Percentiles rank a stretch among this genome's conserved stretches.
Evolutionary conservation across 2,113 vertebrate genomes (phyloP).

Genomic region (Apus apus): DNA sequence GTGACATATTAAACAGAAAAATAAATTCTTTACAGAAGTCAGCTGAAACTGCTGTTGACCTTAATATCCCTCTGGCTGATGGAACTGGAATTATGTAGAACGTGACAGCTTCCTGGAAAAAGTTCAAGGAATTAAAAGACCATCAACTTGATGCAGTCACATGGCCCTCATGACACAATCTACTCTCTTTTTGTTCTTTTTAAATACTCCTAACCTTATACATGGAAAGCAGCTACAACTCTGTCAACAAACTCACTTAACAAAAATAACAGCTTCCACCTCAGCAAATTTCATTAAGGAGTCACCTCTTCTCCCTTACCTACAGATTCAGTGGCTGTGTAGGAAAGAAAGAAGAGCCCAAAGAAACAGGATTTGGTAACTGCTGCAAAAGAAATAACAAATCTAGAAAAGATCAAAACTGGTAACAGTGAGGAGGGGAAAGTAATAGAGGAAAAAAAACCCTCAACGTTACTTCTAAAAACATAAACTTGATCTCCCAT

Average conservation of each 20-base stretch:
- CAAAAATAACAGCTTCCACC: not conserved
- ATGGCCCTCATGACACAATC: not conserved
- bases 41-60: not conserved
- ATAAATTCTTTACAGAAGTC: not conserved
- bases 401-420: not conserved
- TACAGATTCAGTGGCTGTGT: not conserved
- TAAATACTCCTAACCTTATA: not conserved
- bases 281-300: not conserved
- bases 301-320: not conserved
- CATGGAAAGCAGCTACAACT: not conserved
- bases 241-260: not conserved
- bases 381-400: not conserved
- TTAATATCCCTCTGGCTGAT: not conserved
- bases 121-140: not conserved
- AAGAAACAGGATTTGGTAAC: not conserved
- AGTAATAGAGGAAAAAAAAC: not conserved
- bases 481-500: not conserved
- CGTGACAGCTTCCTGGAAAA: not conserved
- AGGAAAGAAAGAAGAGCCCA: not conserved
- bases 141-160: not conserved
- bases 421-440: fast-evolving
- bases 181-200: not conserved
- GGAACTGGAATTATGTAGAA: not conserved
- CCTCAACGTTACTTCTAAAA: not conserved
- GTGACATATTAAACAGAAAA: not conserved